Evolutionary conservation across 2,113 vertebrate genomes (phyloP).

Genomic region (Dromas ardeola): DNA sequence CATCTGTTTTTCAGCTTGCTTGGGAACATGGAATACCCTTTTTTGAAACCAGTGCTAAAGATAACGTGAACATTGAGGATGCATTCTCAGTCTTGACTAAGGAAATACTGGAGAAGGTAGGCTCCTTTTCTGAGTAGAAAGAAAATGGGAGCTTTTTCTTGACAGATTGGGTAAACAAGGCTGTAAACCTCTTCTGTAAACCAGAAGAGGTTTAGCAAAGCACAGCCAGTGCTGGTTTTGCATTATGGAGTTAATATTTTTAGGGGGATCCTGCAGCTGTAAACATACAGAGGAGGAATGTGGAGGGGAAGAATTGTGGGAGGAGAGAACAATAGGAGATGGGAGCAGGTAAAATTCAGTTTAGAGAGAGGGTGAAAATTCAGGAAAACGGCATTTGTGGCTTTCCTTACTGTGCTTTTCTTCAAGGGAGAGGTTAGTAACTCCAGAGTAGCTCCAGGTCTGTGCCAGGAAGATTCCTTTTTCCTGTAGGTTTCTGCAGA

Average conservation of each 20-base stretch:
- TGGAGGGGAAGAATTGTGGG: background rate
- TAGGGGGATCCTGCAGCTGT: background rate
- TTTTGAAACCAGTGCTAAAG: conserved; percentile 78
- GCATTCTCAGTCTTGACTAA: conserved; percentile 68
- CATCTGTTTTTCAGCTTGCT: conserved; percentile 72
- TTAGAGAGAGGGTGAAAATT: background rate
- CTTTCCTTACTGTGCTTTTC: background rate
- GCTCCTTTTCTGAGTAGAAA: background rate
- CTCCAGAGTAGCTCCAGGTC: background rate
- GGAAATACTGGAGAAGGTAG: conserved; percentile 75
- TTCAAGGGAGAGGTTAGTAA: background rate
- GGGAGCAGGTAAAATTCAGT: background rate
- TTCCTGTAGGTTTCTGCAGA: background rate
- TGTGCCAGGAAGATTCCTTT: background rate
- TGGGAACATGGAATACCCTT: conserved; percentile 76
- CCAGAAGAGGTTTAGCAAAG: background rate
- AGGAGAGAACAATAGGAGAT: background rate
- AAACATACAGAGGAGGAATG: background rate
- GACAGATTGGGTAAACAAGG: background rate
- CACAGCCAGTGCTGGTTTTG: background rate
- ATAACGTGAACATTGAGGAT: conserved; percentile 75
- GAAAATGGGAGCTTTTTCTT: background rate
- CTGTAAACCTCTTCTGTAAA: background rate
- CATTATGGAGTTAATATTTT: background rate
- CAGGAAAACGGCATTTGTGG: background rate